Percentiles rank a stretch among this genome's conserved stretches.
Evolutionary conservation across 2,888 invertebrate genomes (phyloP).

Genomic region (Caenorhabditis virilis): DNA sequence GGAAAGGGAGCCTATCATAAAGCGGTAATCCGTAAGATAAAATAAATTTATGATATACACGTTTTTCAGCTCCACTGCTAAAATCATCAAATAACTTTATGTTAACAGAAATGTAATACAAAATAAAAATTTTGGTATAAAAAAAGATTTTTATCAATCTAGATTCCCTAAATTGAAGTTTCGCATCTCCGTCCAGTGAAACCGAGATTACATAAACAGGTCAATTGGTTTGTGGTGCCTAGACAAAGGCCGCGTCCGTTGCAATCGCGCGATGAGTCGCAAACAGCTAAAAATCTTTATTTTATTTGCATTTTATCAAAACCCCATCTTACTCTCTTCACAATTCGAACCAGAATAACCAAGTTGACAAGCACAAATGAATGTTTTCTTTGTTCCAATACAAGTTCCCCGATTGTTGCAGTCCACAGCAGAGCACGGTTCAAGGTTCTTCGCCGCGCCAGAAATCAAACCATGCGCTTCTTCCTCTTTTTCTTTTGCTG

Average conservation of each 20-base stretch:
- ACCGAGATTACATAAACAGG: constrained; percentile 59
- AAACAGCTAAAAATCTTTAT: constrained; percentile 58
- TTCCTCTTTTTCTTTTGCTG: constrained; percentile 23
- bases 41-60: too few species aligned
- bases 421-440: constrained; percentile 43
- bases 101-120: too few species aligned
- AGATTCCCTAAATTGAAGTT: constrained; percentile 41
- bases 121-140: too few species aligned
- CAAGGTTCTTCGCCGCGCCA: constrained; percentile 4
- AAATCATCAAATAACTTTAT: too few species aligned
- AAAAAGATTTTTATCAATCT: too few species aligned
- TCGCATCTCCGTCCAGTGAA: constrained; percentile 57
- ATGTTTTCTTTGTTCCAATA: constrained; percentile 55
- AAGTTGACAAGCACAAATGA: constrained; percentile 58
- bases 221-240: constrained; percentile 53
- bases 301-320: background rate
- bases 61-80: too few species aligned
- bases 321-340: constrained; percentile 56
- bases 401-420: constrained; percentile 62
- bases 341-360: constrained; percentile 60
- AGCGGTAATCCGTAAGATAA: too few species aligned
- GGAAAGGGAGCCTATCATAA: too few species aligned
- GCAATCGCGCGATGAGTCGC: constrained; percentile 62
- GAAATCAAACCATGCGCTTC: constrained; percentile 16
- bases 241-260: constrained; percentile 63